Evolutionary conservation across 2,888 invertebrate genomes (phyloP).

Genomic region (Euplexia lucipara): DNA sequence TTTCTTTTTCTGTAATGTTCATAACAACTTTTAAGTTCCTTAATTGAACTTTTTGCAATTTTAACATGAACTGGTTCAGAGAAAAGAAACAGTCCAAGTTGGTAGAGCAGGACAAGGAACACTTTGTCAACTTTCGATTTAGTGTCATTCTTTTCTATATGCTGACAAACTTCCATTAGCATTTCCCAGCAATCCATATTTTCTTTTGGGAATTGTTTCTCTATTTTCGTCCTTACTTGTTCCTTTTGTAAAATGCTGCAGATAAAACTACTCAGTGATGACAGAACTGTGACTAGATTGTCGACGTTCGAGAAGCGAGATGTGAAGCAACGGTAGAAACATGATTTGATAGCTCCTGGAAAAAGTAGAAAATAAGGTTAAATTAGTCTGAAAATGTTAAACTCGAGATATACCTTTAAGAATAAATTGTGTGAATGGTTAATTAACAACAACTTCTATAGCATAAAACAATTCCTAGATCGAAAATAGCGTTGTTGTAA

Average conservation of each 20-base stretch:
- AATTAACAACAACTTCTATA: too few relatives aligned
- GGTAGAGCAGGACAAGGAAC: constrained; percentile 93
- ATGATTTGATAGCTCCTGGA: constrained; percentile 92
- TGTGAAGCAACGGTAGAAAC: constrained; percentile 93
- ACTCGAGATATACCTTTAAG: too few relatives aligned
- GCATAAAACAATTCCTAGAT: too few relatives aligned
- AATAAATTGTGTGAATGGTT: too few relatives aligned
- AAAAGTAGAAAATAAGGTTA: constrained; percentile 27
- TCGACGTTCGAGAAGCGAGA: constrained; percentile 93
- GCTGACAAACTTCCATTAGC: constrained; percentile 89
- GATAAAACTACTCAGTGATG: constrained; percentile 91
- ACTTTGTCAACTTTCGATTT: constrained; percentile 91
- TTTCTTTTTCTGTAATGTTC: constrained; percentile 90
- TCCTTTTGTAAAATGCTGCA: constrained; percentile 89
- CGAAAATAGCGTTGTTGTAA: too few relatives aligned
- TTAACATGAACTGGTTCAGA: constrained; percentile 92
- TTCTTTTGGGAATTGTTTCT: constrained; percentile 90
- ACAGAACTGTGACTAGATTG: constrained; percentile 91
- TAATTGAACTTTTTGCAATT: constrained; percentile 92
- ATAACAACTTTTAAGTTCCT: constrained; percentile 94
- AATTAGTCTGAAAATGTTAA: not conserved
- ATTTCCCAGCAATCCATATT: constrained; percentile 92
- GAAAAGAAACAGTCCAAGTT: constrained; percentile 94
- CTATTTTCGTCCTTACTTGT: constrained; percentile 87
- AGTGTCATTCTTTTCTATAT: constrained; percentile 88